These are phyloP conservation scores for Odocoileus virginianus DNA, from an alignment of 2,113 vertebrate genomes.

Conservation along the genomic window DNA sequence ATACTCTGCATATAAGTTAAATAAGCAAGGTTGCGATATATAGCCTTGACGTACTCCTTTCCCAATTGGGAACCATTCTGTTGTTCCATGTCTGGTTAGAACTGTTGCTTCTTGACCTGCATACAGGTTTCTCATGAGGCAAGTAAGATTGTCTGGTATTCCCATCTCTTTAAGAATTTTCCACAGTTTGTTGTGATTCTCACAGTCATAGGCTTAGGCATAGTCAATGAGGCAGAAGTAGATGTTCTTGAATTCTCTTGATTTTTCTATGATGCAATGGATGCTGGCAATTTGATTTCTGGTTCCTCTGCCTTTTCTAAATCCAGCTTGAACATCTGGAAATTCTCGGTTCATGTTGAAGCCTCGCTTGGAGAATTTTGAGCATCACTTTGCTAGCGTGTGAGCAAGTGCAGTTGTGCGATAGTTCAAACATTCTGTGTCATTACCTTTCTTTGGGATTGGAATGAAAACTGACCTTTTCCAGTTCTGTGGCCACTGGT, in stretches of 20 bases:
- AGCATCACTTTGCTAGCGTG: not conserved
- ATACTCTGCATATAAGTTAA: not conserved
- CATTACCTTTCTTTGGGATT: not conserved
- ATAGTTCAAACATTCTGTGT: not conserved
- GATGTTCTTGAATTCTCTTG: not conserved
- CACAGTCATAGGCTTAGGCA: not conserved
- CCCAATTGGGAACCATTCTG: not conserved
- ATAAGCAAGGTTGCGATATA: not conserved
- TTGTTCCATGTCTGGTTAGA: not conserved
- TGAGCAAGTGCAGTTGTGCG: not conserved
- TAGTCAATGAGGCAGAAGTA: not conserved
- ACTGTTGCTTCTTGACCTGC: not conserved
- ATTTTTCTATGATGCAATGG: not conserved
- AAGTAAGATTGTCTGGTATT: not conserved
- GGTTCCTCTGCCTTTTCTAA: not conserved
- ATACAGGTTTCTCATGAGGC: not conserved
- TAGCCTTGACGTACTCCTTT: not conserved
- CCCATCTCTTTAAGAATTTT: not conserved
- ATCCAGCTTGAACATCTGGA: not conserved
- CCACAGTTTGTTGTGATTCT: not conserved
- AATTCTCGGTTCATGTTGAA: not conserved
- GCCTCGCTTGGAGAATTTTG: not conserved
- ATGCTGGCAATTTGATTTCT: not conserved
- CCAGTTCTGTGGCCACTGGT: not conserved
- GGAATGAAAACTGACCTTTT: not conserved